These are phyloP conservation scores for Alviniconcha marisindica DNA, from an alignment of 1,140 invertebrate species.

Conservation along the genomic window DNA sequence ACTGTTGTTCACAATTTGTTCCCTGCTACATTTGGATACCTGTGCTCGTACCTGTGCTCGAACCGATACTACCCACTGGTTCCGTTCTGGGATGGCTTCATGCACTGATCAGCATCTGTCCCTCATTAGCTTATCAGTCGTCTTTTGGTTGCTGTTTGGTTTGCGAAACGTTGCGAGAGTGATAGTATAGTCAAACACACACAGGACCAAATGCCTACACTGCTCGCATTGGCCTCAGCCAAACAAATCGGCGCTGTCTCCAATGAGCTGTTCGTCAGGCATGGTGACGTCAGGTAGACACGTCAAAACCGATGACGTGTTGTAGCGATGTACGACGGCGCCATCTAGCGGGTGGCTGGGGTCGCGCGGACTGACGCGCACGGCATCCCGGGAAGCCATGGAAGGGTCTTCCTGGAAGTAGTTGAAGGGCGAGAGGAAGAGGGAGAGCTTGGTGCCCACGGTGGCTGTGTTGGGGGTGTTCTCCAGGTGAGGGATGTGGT, in stretches of 20 bases:
- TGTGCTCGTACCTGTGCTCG: too few species aligned
- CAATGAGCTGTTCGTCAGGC: slow-evolving; percentile 39
- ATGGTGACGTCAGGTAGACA: slow-evolving; percentile 39
- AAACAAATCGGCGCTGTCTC: slow-evolving; percentile 50
- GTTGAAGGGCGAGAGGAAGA: slow-evolving; percentile 68
- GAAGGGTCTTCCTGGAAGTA: slow-evolving; percentile 68
- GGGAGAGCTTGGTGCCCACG: slow-evolving; percentile 52
- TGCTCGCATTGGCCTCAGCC: too few species aligned
- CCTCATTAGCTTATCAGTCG: too few species aligned
- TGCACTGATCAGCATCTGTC: too few species aligned
- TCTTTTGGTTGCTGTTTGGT: too few species aligned
- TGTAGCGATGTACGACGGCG: slow-evolving; percentile 51
- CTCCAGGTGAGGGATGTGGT: slow-evolving; percentile 67
- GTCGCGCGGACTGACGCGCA: slow-evolving; percentile 78
- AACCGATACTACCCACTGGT: too few species aligned
- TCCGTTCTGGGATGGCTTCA: too few species aligned
- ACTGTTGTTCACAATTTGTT: too few species aligned
- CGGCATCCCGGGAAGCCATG: slow-evolving; percentile 57
- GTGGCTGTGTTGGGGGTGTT: slow-evolving; percentile 66
- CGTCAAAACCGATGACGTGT: not conserved
- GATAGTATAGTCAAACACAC: too few species aligned
- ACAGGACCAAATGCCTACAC: too few species aligned
- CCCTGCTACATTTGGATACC: too few species aligned
- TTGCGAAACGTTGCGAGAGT: too few species aligned
- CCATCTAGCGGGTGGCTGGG: slow-evolving; percentile 44